These are phyloP conservation scores for human (Homo sapiens) DNA, from an alignment of 2,113 vertebrate species.

Conservation along the genomic window DNA sequence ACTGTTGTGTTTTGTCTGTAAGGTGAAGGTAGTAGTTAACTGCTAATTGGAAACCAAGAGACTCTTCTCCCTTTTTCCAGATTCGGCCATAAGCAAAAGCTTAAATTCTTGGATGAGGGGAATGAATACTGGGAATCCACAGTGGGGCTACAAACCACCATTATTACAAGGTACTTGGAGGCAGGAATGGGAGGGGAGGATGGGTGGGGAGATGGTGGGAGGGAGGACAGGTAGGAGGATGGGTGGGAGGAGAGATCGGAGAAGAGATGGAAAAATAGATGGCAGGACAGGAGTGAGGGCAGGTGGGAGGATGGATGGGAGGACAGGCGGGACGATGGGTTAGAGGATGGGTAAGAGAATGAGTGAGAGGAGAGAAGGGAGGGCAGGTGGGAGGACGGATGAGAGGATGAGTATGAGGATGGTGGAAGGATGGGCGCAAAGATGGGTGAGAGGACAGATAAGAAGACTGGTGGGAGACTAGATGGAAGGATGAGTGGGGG, in stretches of 20 bases:
- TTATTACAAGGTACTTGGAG: background rate
- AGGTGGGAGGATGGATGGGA: background rate
- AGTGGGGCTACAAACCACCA: fast-evolving
- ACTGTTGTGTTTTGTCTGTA: background rate
- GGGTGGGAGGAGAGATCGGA: too few relatives aligned
- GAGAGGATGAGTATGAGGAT: background rate
- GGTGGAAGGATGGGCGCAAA: background rate
- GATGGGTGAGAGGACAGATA: background rate
- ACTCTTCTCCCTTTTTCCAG: background rate
- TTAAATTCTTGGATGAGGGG: fast-evolving
- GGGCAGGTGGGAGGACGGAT: too few relatives aligned
- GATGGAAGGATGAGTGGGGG: background rate
- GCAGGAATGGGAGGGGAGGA: background rate
- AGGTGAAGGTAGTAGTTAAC: background rate
- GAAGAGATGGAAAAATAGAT: too few relatives aligned
- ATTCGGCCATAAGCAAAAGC: background rate
- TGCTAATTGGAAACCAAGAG: background rate
- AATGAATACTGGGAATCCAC: background rate
- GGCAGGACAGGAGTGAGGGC: background rate
- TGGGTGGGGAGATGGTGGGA: too few relatives aligned
- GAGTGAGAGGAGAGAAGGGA: too few relatives aligned
- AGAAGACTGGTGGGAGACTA: background rate
- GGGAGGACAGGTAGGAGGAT: too few relatives aligned
- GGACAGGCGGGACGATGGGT: background rate
- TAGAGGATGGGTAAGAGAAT: background rate